Evolutionary conservation across 2,797 vertebrate genomes (phyloP).

Genomic region (Rachycentron canadum): DNA sequence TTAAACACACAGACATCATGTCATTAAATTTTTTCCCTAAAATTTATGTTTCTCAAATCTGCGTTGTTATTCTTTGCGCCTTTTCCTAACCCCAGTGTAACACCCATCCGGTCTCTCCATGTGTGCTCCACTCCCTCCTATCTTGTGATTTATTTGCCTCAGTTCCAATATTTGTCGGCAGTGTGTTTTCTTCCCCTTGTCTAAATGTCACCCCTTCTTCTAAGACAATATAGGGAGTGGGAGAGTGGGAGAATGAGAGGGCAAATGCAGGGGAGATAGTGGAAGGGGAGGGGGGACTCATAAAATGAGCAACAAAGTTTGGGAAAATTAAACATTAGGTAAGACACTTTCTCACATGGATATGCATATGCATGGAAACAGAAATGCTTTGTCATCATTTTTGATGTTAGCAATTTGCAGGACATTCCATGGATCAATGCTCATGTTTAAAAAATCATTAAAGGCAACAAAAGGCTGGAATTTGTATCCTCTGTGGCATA

Average conservation of each 20-base stretch:
- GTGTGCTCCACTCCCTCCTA: constrained; percentile 59
- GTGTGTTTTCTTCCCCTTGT: constrained; percentile 88
- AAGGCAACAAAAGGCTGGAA: constrained; percentile 28
- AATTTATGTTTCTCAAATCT: constrained; percentile 40
- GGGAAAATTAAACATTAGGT: constrained; percentile 92
- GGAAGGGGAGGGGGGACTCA: constrained; percentile 75
- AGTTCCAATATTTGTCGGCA: constrained; percentile 90
- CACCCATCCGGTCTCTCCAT: constrained; percentile 49
- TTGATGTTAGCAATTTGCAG: constrained; percentile 5
- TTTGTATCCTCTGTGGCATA: constrained; percentile 23
- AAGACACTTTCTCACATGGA: constrained; percentile 79
- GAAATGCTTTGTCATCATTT: constrained; percentile 55
- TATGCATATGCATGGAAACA: constrained; percentile 22
- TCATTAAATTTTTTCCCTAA: constrained; percentile 4
- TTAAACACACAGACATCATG: constrained; percentile 10
- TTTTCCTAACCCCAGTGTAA: constrained; percentile 49
- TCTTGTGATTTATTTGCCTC: constrained; percentile 88
- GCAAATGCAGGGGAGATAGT: constrained; percentile 73
- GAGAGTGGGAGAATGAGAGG: constrained; percentile 81
- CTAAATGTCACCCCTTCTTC: constrained; percentile 91
- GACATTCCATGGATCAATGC: constrained; percentile 10
- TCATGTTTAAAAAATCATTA: neutral
- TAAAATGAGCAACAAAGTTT: constrained; percentile 91
- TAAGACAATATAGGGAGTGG: constrained; percentile 85
- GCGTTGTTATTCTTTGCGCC: constrained; percentile 52